Base-by-base conservation (phyloP, 2,888 invertebrate species). In the Caenorhabditis auriculariae region DNA sequence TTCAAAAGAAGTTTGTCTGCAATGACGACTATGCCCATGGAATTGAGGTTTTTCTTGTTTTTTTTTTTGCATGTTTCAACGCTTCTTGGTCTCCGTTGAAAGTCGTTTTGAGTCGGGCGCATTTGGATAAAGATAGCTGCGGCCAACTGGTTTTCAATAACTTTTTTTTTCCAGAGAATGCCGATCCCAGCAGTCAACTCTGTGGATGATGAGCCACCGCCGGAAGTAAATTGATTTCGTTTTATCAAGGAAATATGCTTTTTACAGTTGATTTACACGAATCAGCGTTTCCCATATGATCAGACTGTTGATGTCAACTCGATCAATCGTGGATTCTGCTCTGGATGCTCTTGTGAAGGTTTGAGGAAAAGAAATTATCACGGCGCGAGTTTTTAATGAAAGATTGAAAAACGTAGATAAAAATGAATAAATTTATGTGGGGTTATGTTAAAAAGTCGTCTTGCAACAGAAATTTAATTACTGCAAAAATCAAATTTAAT, bases 341-440 rank as follows among this genome's bases (percentile, higher is more conserved):
- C 74, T 2, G 77, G 80, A 39, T 80, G 80, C 52, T 50, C 68
- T 7, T 80, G 80, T 52, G 64, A 62, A 12, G 80, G 77, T 78
- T 21, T 2, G 29, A 27, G 12, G 15, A 12, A 9, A 12, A 45
- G 17, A 17, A 45, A 23, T 45, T 45, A 15, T 45, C 15, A 9
- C 19, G 9, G 42, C 42, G n/a, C 19, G 42, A 45, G 24, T 15
- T 19, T 45, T 17, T 26, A 23, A 45, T 19, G 26, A 45, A 26
- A 26, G 23, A 27, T 45, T 45, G 19, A 19, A 41, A 9, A n/a
- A n/a, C n/a, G n/a, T n/a, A n/a, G n/a, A n/a, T n/a, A n/a, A n/a
- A n/a, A n/a, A n/a, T n/a, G n/a, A n/a, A n/a, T n/a, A n/a, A n/a
- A n/a, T n/a, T n/a, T n/a, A n/a, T n/a, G n/a, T n/a, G n/a, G n/a